Percentiles rank a stretch among this genome's conserved stretches.
phyloP scores from a whole-genome alignment of 2,113 vertebrate species.

The Macaca mulatta region DNA sequence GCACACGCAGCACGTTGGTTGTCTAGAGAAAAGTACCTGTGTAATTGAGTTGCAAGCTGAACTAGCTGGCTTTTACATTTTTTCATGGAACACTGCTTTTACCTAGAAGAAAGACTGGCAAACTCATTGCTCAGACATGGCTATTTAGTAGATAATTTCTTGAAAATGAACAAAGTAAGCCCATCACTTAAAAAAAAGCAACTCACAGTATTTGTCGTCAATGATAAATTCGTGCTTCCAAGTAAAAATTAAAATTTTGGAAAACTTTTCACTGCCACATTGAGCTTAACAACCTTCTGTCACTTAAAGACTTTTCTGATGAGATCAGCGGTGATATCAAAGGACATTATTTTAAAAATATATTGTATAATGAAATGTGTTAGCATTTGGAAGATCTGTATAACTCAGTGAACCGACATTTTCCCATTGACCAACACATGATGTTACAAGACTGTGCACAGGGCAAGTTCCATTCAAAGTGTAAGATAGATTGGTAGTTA shows the following conservation, averaged over 20 bases:
- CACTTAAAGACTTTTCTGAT: not conserved
- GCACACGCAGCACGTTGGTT: rapidly evolving
- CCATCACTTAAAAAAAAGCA: not conserved
- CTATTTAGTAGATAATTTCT: not conserved
- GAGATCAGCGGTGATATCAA: not conserved
- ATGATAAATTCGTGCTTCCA: not conserved
- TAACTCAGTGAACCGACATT: not conserved
- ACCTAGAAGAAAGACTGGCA: not conserved
- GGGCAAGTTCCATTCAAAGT: no score
- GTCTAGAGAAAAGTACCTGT: not conserved
- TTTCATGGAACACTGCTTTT: not conserved
- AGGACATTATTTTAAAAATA: not conserved
- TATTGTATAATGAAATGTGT: rapidly evolving
- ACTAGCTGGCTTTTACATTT: not conserved
- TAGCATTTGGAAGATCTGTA: not conserved
- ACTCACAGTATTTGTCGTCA: not conserved
- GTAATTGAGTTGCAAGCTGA: not conserved
- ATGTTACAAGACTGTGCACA: rapidly evolving
- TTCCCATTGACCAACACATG: not conserved
- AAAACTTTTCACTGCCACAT: not conserved
- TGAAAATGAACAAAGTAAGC: not conserved
- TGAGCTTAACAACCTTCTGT: not conserved
- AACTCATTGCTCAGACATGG: not conserved
- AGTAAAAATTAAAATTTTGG: not conserved
- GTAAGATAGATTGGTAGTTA: not conserved